Conservation (phyloP, 2,113 vertebrate genomes). For the Pelusios castaneus region DNA sequence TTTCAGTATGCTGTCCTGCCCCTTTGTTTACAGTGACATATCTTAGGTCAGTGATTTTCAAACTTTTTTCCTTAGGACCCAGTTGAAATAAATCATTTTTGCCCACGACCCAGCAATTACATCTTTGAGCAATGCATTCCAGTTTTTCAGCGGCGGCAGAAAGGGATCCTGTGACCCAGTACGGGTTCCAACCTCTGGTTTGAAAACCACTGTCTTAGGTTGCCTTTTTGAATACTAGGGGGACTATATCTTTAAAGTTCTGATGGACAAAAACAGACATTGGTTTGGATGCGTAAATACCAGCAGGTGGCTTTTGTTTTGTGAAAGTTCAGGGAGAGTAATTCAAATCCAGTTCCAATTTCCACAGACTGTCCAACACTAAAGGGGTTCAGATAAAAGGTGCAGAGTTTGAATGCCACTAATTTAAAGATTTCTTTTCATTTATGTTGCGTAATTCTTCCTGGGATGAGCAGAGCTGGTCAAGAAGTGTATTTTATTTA, state of each 20-base stretch:
- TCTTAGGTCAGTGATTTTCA: no score
- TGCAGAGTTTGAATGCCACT: background rate
- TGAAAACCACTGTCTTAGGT: no score
- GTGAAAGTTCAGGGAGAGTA: background rate
- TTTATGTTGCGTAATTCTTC: background rate
- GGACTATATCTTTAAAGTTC: background rate
- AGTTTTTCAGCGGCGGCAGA: no score
- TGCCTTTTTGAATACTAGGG: background rate
- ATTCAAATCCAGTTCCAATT: background rate
- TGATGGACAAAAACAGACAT: background rate
- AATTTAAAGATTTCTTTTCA: background rate
- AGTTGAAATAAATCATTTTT: no score
- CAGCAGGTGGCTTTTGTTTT: conserved; percentile 3
- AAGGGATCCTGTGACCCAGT: no score
- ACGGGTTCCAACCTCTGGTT: no score
- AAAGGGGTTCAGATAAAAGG: background rate
- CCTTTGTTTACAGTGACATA: background rate
- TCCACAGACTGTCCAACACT: background rate
- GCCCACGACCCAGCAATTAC: no score
- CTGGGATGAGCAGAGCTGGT: background rate
- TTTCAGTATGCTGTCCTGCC: background rate
- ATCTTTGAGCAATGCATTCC: no score
- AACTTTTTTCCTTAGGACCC: no score
- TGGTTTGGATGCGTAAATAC: conserved; percentile 4
- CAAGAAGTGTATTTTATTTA: background rate